Evolutionary conservation across 1,140 invertebrate species (phyloP).

Genomic region (Formica exsecta): DNA sequence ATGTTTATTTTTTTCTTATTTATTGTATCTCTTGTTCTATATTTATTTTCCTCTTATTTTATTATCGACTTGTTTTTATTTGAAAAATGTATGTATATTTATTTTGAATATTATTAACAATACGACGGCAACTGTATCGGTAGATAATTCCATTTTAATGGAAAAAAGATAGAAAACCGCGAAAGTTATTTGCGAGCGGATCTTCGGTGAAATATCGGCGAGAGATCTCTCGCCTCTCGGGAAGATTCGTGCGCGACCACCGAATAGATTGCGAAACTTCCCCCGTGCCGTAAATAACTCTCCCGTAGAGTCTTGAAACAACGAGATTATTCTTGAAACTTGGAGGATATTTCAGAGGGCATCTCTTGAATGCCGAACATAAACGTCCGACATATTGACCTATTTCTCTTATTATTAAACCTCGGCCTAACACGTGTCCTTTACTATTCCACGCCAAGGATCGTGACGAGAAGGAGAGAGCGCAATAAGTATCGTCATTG

Average conservation of each 20-base stretch:
- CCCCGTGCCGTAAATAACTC: slow-evolving; percentile 46
- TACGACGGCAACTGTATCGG: background rate
- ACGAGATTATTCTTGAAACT: slow-evolving; percentile 60
- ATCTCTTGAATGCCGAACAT: slow-evolving; percentile 42
- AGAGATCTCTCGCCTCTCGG: slow-evolving; percentile 27
- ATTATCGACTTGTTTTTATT: background rate
- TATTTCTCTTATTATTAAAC: slow-evolving; percentile 56
- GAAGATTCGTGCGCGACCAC: slow-evolving; percentile 48
- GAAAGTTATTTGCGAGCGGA: slow-evolving; percentile 48
- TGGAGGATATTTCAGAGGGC: slow-evolving; percentile 29
- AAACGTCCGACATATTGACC: slow-evolving; percentile 36
- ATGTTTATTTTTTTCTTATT: background rate
- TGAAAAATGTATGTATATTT: background rate
- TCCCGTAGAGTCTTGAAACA: slow-evolving; percentile 49
- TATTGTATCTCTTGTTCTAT: too few relatives aligned
- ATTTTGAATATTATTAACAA: background rate
- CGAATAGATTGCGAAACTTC: slow-evolving; percentile 58
- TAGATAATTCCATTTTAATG: slow-evolving; percentile 29
- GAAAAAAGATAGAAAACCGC: background rate
- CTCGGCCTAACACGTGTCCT: slow-evolving; percentile 5
- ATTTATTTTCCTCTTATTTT: background rate
- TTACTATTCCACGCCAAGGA: background rate
- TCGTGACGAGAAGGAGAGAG: background rate
- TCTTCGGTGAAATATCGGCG: slow-evolving; percentile 50
- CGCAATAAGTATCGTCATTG: background rate